Conservation (phyloP, 2,113 vertebrate species). For the Catagonus wagneri region DNA sequence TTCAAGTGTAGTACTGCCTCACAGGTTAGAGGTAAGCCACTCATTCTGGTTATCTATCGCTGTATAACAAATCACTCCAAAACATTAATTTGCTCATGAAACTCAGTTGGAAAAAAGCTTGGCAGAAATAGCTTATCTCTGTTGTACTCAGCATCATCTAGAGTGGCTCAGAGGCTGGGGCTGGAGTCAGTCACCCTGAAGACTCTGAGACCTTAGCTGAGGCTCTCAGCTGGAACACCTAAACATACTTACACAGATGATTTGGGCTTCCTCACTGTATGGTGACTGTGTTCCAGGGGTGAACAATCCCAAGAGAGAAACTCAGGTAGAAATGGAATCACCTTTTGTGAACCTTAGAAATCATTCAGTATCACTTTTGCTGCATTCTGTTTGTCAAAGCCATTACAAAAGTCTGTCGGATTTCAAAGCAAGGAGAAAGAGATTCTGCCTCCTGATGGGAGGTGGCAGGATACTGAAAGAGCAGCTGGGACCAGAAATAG, state of each 20-base stretch:
- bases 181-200: not conserved
- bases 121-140: not conserved
- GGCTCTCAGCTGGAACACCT: not conserved
- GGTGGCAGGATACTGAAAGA: conserved; percentile 4
- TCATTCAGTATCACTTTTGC: not conserved
- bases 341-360: not conserved
- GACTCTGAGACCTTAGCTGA: not conserved
- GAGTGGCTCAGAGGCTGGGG: not conserved
- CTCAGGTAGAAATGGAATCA: not conserved
- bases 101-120: not conserved
- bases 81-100: not conserved
- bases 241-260: not conserved
- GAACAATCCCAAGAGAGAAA: not conserved
- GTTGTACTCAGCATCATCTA: not conserved
- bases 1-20: not conserved
- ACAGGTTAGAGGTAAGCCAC: not conserved
- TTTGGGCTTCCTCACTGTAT: not conserved
- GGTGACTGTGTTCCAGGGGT: not conserved
- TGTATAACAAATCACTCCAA: not conserved
- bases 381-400: not conserved
- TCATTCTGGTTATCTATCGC: not conserved
- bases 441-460: not conserved
- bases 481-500: not conserved
- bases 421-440: not conserved
- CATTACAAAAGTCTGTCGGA: not conserved